Base-by-base conservation (phyloP, 2,113 vertebrate genomes). In the Periophthalmodon schlosseri region DNA sequence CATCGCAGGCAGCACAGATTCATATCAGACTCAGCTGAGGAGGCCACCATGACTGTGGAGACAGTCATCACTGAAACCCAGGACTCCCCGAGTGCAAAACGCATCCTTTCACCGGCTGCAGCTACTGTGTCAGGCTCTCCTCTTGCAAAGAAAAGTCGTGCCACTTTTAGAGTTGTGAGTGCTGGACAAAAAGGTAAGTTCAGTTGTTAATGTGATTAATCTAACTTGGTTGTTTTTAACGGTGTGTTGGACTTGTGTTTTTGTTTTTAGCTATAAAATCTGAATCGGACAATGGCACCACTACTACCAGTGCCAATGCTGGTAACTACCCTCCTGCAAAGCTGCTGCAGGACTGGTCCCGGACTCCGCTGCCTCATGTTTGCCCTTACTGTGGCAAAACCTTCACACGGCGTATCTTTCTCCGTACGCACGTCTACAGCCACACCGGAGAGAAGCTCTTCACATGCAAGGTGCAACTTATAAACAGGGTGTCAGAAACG, bases 381-480 rank as follows among this genome's bases (percentile, higher is more conserved):
- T 98, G 96, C 80, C 94, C 94, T 0, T 95, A 97, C 80, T 97
- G 96, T 9, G 95, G 95, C 12, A 96, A 96, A 79, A 95, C 94
- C 77, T 98, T 97, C 90, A 96, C 96, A 7, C 94, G 96, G 1
- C 94, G 96, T 0, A 95, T 95, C 8, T 96, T 96, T 16, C 94
- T 98, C 21, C 95, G 95, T 1, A 96, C 95, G 36, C 96, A 97
- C 20, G 96, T 97, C 78, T 94, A 94, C 84, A 96, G 95, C 3
- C 96, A 97, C 91, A 97, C 96, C 0, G 96, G 96, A 13, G 95
- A 97, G 77, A 94, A 96, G 74, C 95, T 96, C 8, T 97, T 95
- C 82, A 94, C 92, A 5, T 97, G 96, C 91, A 94, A 94, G 52
- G 91, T 92, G 83, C 21, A 74, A 68, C 10, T 85, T 56, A 54